These are phyloP conservation scores for Caranx ignobilis DNA, from an alignment of 2,113 vertebrate genomes.

Conservation along the genomic window DNA sequence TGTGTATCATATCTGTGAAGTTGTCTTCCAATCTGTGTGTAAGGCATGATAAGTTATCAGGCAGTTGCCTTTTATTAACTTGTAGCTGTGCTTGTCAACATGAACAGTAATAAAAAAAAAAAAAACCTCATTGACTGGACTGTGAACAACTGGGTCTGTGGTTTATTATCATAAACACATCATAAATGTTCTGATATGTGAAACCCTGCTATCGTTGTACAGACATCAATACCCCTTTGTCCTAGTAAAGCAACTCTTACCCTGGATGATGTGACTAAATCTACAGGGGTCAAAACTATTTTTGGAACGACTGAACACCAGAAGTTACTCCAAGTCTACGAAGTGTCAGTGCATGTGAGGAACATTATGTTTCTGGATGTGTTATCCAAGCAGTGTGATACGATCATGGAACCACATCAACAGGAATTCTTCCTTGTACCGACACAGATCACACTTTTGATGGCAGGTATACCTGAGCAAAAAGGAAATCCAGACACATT, in stretches of 20 bases:
- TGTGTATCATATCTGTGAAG: constrained; percentile 56
- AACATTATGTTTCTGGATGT: neutral
- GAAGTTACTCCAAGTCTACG: neutral
- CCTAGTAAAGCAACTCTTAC: neutral
- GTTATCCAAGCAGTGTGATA: neutral
- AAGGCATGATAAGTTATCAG: constrained; percentile 56
- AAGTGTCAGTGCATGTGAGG: neutral
- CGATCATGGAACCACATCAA: no score
- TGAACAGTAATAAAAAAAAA: constrained; percentile 66
- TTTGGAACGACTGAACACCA: neutral
- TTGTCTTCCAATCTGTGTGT: constrained; percentile 39
- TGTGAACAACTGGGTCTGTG: constrained; percentile 17
- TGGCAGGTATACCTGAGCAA: neutral
- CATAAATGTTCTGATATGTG: neutral
- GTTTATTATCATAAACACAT: neutral
- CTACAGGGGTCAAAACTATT: neutral
- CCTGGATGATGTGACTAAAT: constrained; percentile 8
- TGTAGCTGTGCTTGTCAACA: constrained; percentile 66
- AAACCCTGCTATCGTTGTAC: neutral
- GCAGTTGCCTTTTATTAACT: constrained; percentile 46
- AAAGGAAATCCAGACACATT: neutral
- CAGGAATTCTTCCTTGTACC: neutral
- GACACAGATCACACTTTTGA: neutral
- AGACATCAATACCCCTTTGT: neutral
- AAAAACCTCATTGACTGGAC: constrained; percentile 51